Percentiles rank a stretch among this genome's conserved stretches.
Conservation (phyloP, 2,888 invertebrate genomes). For the Caenorhabditis virilis region DNA sequence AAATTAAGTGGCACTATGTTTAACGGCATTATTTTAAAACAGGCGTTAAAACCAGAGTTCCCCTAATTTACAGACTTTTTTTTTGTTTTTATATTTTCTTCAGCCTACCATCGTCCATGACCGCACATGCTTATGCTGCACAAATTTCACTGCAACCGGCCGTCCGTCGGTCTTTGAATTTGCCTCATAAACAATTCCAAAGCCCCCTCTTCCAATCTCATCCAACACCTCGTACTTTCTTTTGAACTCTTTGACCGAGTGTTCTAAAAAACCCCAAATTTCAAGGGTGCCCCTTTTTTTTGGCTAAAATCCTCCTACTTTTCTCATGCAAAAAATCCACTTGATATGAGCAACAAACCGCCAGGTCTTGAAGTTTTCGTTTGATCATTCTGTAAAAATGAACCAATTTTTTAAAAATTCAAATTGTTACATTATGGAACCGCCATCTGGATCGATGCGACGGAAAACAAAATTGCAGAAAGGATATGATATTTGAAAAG, state of each 20-base stretch:
- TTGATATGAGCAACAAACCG: slow-evolving; percentile 63
- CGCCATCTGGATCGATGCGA: too few species aligned
- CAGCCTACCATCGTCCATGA: slow-evolving; percentile 57
- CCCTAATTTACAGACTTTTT: too few species aligned
- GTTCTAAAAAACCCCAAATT: slow-evolving; percentile 40
- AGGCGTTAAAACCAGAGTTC: too few species aligned
- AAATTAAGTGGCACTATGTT: too few species aligned
- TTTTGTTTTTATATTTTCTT: too few species aligned
- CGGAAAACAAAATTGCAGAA: not conserved
- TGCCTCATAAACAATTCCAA: slow-evolving; percentile 62
- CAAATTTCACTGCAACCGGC: slow-evolving; percentile 67
- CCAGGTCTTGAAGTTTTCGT: slow-evolving; percentile 61
- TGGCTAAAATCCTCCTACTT: slow-evolving; percentile 42
- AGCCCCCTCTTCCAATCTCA: slow-evolving; percentile 64
- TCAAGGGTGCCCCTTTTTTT: too few species aligned
- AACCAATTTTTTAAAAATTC: too few species aligned
- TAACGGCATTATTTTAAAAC: too few species aligned
- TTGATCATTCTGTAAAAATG: slow-evolving; percentile 62
- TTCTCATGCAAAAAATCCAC: slow-evolving; percentile 62
- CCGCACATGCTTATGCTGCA: slow-evolving; percentile 63
- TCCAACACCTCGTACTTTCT: slow-evolving; percentile 55
- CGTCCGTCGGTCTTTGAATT: slow-evolving; percentile 43
- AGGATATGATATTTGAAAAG: too few species aligned
- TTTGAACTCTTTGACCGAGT: slow-evolving; percentile 58
- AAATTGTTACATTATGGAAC: too few species aligned